phyloP scores from a whole-genome alignment of 2,888 invertebrate species.

The Ametastegia equiseti region DNA sequence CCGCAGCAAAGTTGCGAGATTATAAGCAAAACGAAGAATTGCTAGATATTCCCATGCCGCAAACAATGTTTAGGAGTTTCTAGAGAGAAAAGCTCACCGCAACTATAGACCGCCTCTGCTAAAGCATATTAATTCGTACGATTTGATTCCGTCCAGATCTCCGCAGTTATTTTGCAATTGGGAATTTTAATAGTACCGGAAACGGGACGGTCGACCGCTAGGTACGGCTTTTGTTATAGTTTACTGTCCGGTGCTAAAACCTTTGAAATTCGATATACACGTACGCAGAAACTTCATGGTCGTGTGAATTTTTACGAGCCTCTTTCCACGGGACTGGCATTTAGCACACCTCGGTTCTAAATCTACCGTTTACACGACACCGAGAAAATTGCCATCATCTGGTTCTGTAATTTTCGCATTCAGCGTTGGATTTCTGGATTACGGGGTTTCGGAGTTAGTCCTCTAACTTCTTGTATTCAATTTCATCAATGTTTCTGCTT shows the following conservation, averaged over 20 bases:
- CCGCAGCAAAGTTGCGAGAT: too few species aligned
- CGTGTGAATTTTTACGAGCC: constrained; percentile 24
- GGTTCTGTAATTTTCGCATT: constrained; percentile 1
- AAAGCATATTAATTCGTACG: too few species aligned
- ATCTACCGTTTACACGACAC: constrained; percentile 7
- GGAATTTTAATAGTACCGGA: constrained; percentile 4
- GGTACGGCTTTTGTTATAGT: constrained; percentile 36
- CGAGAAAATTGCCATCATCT: constrained; percentile 8
- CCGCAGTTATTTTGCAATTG: constrained; percentile 1
- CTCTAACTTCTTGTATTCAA: too few species aligned
- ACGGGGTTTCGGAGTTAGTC: too few species aligned
- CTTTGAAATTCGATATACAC: constrained; percentile 18
- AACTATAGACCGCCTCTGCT: too few species aligned
- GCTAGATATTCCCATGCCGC: too few species aligned
- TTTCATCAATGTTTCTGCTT: neutral
- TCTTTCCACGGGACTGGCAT: constrained; percentile 7
- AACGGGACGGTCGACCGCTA: constrained; percentile 10
- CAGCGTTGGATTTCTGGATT: neutral
- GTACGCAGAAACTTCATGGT: neutral
- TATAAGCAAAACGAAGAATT: too few species aligned
- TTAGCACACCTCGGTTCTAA: neutral
- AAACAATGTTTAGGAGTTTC: too few species aligned
- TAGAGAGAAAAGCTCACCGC: too few species aligned
- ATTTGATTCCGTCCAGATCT: too few species aligned
- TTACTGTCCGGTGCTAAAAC: constrained; percentile 26